Conservation (phyloP, 2,797 vertebrate genomes). For the Streptopelia turtur region DNA sequence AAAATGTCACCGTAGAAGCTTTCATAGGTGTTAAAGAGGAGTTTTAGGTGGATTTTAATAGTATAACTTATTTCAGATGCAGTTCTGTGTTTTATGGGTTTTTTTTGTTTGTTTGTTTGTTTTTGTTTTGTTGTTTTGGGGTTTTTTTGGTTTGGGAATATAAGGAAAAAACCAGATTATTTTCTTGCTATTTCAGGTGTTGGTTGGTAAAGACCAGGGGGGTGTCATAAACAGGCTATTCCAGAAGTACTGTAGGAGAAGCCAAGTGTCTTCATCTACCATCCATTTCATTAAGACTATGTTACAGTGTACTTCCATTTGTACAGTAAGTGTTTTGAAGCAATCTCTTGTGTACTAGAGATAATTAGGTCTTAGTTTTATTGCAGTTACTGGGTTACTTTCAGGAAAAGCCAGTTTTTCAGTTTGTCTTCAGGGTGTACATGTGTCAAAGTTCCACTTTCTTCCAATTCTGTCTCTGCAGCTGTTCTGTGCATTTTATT, state of each 20-base stretch:
- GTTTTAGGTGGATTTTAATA: not conserved
- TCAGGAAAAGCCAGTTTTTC: conserved; percentile 32
- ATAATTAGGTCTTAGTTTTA: conserved; percentile 22
- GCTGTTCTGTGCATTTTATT: conserved; percentile 46
- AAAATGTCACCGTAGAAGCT: not conserved
- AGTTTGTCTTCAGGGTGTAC: conserved; percentile 51
- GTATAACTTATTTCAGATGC: not conserved
- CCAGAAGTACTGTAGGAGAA: not conserved
- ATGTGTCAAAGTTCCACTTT: conserved; percentile 38
- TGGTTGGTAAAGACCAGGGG: not conserved
- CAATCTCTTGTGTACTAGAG: not conserved
- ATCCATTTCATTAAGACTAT: not conserved
- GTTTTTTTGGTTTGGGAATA: not conserved
- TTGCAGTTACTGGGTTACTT: conserved; percentile 28
- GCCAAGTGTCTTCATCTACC: not conserved
- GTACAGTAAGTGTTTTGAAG: not conserved
- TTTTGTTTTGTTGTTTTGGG: not conserved
- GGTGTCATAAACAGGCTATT: not conserved
- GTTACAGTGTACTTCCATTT: not conserved
- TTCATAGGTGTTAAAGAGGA: not conserved
- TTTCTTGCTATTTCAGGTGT: not conserved
- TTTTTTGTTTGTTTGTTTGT: no score
- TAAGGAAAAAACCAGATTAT: not conserved
- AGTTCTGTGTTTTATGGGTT: not conserved
- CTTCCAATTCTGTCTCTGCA: conserved; percentile 18